Percentiles rank a stretch among this genome's conserved stretches.
Conservation (phyloP, 2,888 invertebrate species). For the Endotricha flammealis region DNA sequence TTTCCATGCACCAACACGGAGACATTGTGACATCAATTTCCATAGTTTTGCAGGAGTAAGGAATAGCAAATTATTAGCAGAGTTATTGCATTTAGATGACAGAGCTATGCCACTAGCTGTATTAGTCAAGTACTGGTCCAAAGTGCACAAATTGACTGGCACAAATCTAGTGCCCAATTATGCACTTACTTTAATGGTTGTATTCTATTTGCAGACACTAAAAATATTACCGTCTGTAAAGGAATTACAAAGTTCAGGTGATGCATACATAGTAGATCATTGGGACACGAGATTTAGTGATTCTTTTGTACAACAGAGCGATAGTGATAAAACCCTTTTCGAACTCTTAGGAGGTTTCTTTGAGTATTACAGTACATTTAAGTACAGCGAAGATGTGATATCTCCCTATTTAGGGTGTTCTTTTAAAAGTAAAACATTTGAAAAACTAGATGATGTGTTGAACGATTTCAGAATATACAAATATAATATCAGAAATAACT, state of each 20-base stretch:
- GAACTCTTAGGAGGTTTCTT: conserved; percentile 81
- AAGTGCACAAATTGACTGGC: conserved; percentile 77
- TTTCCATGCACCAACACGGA: conserved; percentile 76
- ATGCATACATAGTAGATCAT: conserved; percentile 48
- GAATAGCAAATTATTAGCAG: conserved; percentile 81
- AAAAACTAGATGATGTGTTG: conserved; percentile 30
- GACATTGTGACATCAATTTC: conserved; percentile 85
- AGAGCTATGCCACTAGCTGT: conserved; percentile 79
- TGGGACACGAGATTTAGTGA: conserved; percentile 80
- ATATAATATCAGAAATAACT: conserved; percentile 26
- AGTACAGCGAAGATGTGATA: conserved; percentile 74
- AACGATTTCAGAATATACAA: conserved; percentile 57
- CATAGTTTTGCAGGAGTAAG: conserved; percentile 81
- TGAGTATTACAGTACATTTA: conserved; percentile 76
- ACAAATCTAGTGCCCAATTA: conserved; percentile 81
- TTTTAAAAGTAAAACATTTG: conserved; percentile 50
- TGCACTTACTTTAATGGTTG: conserved; percentile 80
- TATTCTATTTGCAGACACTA: conserved; percentile 84
- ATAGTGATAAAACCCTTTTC: conserved; percentile 46
- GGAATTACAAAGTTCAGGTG: conserved; percentile 51
- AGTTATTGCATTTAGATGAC: conserved; percentile 73
- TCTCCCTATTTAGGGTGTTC: conserved; percentile 78
- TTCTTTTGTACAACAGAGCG: conserved; percentile 23
- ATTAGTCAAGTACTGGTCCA: conserved; percentile 87
- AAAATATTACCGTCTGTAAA: conserved; percentile 76